These are phyloP conservation scores for Melanotaenia boesemani DNA, from an alignment of 2,797 vertebrate species.

Conservation along the genomic window DNA sequence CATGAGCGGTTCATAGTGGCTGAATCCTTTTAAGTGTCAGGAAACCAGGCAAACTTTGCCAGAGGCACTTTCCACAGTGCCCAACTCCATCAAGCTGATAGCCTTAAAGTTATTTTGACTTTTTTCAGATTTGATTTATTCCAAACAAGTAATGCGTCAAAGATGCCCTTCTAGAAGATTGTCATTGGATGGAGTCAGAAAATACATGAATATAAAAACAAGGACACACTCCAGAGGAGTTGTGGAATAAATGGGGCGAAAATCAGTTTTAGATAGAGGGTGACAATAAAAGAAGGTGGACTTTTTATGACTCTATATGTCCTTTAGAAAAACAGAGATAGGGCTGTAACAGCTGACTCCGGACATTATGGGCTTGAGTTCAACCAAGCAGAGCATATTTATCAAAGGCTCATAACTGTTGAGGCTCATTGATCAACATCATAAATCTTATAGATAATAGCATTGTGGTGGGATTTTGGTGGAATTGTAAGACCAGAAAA, in stretches of 20 bases:
- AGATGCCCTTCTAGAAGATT: slow-evolving; percentile 62
- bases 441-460: slow-evolving; percentile 51
- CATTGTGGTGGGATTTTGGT: slow-evolving; percentile 12
- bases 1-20: slow-evolving; percentile 12
- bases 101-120: slow-evolving; percentile 56
- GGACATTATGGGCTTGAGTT: slow-evolving; percentile 23
- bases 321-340: slow-evolving; percentile 35
- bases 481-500: slow-evolving; percentile 3
- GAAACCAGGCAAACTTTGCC: slow-evolving; percentile 43
- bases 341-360: slow-evolving; percentile 29
- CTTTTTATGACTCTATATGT: slow-evolving; percentile 50
- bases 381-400: slow-evolving; percentile 46
- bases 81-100: slow-evolving; percentile 55
- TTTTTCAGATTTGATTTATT: slow-evolving; percentile 68
- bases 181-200: slow-evolving; percentile 58
- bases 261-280: slow-evolving; percentile 43
- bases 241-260: slow-evolving; percentile 39
- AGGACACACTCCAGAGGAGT: slow-evolving; percentile 46
- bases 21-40: slow-evolving; percentile 43
- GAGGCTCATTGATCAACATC: slow-evolving; percentile 46
- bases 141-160: slow-evolving; percentile 61
- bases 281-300: slow-evolving; percentile 36
- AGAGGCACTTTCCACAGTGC: slow-evolving; percentile 43
- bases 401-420: slow-evolving; percentile 45
- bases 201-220: slow-evolving; percentile 61